These are phyloP conservation scores for Martes martes DNA, from an alignment of 2,113 vertebrate genomes.

Conservation along the genomic window DNA sequence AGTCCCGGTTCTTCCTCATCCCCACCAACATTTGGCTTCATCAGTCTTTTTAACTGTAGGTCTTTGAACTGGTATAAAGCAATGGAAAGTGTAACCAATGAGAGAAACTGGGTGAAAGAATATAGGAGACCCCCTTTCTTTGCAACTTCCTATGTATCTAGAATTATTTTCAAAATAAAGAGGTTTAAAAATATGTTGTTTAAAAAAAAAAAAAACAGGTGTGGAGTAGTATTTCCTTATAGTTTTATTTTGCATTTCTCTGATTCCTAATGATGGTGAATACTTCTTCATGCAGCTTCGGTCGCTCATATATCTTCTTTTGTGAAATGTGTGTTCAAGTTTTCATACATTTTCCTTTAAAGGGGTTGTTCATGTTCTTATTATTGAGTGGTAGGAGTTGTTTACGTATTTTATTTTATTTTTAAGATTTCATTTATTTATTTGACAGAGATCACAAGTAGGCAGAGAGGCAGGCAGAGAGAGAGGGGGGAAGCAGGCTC, in stretches of 20 bases:
- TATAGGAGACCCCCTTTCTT: not conserved
- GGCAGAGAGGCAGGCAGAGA: too few relatives aligned
- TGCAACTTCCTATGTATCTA: not conserved
- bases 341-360: not conserved
- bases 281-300: not conserved
- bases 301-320: not conserved
- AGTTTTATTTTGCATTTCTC: not conserved
- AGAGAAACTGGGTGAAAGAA: not conserved
- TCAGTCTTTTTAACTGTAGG: not conserved
- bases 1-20: not conserved
- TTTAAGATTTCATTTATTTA: too few relatives aligned
- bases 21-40: not conserved
- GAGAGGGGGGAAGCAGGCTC: too few relatives aligned
- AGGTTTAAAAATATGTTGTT: not conserved
- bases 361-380: not conserved
- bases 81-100: not conserved
- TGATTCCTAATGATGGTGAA: not conserved
- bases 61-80: not conserved
- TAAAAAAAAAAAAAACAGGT: too few relatives aligned
- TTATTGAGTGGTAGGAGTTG: not conserved
- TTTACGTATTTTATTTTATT: not conserved
- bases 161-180: constrained; percentile 13
- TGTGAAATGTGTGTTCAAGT: not conserved
- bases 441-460: too few relatives aligned
- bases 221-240: not conserved